Conservation (phyloP, 2,888 invertebrate species). For the Seira sanloemensis region DNA sequence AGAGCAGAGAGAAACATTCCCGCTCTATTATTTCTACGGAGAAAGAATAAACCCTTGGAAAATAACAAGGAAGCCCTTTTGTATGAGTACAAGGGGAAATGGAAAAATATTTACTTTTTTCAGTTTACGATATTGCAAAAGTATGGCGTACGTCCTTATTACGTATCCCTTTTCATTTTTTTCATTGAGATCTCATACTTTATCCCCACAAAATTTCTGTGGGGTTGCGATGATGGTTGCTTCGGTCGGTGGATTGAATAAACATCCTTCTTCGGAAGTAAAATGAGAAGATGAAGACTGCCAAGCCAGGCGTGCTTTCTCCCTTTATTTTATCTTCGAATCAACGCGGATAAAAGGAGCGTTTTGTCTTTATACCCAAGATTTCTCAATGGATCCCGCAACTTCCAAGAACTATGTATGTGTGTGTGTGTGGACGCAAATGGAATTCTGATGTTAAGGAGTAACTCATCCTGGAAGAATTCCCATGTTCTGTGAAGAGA, state of each 20-base stretch:
- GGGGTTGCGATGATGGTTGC: conserved; percentile 10
- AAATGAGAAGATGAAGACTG: not conserved
- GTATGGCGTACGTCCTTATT: not conserved
- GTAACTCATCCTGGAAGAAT: not conserved
- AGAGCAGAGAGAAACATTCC: not conserved
- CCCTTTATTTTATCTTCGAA: not conserved
- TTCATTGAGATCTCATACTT: not conserved
- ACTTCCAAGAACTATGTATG: no score
- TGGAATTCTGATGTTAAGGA: not conserved
- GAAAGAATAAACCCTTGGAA: not conserved
- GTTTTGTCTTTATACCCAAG: no score
- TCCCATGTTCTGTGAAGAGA: not conserved
- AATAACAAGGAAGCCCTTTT: not conserved
- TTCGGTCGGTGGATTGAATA: conserved; percentile 1
- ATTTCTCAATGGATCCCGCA: not conserved
- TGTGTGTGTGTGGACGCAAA: no score
- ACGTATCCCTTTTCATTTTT: not conserved
- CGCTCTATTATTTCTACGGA: not conserved
- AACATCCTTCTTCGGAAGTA: not conserved
- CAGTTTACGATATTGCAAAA: not conserved
- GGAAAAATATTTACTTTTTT: conserved; percentile 7
- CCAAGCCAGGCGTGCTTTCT: not conserved
- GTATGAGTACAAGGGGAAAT: not conserved
- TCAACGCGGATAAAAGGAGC: no score
- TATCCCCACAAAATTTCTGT: not conserved